Evolutionary conservation across 1,140 invertebrate genomes (phyloP).

Genomic region (Heterodera schachtii): DNA sequence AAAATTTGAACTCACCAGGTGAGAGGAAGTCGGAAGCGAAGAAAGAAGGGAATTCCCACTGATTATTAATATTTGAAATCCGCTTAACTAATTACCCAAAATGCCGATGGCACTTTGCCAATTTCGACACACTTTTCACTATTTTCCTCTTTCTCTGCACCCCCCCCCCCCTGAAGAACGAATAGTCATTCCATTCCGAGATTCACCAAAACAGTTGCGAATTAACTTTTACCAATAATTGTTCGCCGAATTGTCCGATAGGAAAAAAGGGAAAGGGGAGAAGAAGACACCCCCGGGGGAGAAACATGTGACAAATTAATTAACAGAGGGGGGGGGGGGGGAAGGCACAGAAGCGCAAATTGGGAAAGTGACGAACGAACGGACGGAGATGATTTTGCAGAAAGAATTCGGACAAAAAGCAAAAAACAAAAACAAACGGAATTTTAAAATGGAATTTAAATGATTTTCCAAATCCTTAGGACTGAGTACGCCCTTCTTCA

Average conservation of each 20-base stretch:
- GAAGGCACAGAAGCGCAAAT: neutral
- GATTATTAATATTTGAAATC: neutral
- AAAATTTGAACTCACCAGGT: slow-evolving; percentile 52
- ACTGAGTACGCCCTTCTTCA: slow-evolving; percentile 57
- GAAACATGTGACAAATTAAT: neutral
- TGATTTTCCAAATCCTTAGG: slow-evolving; percentile 31
- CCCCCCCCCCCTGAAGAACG: no score
- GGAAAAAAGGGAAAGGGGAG: no score
- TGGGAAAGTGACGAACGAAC: neutral
- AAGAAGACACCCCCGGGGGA: no score
- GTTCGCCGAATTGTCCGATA: neutral
- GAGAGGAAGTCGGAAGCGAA: neutral
- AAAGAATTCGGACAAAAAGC: neutral
- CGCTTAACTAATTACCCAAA: no score
- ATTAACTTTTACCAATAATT: neutral
- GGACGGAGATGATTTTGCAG: neutral
- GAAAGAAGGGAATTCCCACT: neutral
- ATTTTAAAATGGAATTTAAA: neutral
- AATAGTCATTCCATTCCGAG: neutral
- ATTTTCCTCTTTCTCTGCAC: no score
- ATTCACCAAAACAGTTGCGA: neutral
- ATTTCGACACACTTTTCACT: no score
- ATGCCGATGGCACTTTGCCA: no score
- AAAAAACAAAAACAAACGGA: neutral
- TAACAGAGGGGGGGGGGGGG: neutral